Conservation (phyloP, 2,888 invertebrate genomes). For the Drosophila antonietae region DNA sequence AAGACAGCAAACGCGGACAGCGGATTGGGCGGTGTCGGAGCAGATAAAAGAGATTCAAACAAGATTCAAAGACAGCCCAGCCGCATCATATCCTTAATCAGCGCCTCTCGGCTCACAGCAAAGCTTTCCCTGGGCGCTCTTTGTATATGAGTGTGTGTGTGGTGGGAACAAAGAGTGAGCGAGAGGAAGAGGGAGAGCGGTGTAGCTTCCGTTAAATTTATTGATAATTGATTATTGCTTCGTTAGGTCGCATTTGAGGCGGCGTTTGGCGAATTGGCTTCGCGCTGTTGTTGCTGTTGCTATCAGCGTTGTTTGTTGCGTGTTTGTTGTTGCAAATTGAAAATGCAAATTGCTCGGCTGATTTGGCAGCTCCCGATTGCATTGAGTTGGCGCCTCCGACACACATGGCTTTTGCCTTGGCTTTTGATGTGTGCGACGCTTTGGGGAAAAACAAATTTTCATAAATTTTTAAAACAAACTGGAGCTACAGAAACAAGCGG, state of each 20-base stretch:
- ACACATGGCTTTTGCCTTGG: slow-evolving; percentile 18
- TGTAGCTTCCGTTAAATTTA: slow-evolving; percentile 67
- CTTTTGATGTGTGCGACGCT: slow-evolving; percentile 57
- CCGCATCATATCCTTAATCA: slow-evolving; percentile 68
- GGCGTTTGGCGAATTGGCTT: slow-evolving; percentile 41
- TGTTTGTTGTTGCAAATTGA: slow-evolving; percentile 80
- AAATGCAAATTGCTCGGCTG: slow-evolving; percentile 78
- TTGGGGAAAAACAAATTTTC: slow-evolving; percentile 77
- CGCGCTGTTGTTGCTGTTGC: background rate
- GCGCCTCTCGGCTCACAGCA: slow-evolving; percentile 24
- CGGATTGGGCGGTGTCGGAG: slow-evolving; percentile 29
- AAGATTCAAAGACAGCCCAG: slow-evolving; percentile 40
- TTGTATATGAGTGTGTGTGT: background rate
- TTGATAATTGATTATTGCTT: slow-evolving; percentile 82
- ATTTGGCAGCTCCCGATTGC: slow-evolving; percentile 54
- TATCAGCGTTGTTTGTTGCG: slow-evolving; percentile 30
- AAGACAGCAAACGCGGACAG: slow-evolving; percentile 33
- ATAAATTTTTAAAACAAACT: slow-evolving; percentile 80
- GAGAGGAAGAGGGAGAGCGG: background rate
- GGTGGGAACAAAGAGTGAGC: background rate
- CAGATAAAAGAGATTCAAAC: slow-evolving; percentile 68
- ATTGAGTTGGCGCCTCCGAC: slow-evolving; percentile 12
- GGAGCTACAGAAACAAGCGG: slow-evolving; percentile 6
- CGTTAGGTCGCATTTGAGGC: slow-evolving; percentile 69
- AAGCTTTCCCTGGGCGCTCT: slow-evolving; percentile 39